phyloP scores from a whole-genome alignment of 2,797 vertebrate species.

The Atherinosoma microstoma region DNA sequence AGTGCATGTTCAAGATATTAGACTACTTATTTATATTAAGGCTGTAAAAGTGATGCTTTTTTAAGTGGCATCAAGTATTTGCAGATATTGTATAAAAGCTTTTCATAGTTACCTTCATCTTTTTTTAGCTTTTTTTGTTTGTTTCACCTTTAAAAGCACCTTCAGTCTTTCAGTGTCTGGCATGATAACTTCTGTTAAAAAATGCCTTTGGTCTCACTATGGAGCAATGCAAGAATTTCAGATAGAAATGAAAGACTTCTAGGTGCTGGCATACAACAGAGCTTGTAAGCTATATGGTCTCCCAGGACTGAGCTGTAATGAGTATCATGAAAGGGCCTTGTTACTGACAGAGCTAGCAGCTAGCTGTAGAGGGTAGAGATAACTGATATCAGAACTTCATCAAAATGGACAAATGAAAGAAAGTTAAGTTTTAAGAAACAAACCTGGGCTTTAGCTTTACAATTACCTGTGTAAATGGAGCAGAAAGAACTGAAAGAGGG shows the following conservation, averaged over 20 bases:
- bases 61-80: background rate
- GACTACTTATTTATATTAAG: background rate
- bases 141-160: background rate
- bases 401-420: conserved; percentile 27
- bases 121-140: background rate
- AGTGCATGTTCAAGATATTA: background rate
- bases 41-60: background rate
- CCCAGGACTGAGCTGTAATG: conserved; percentile 50
- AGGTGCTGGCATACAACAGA: conserved; percentile 39
- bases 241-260: conserved; percentile 49
- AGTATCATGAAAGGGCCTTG: conserved; percentile 54
- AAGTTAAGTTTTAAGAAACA: conserved; percentile 27
- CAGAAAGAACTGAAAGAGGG: conserved; percentile 49
- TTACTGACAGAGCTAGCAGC: conserved; percentile 30
- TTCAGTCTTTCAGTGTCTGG: conserved; percentile 10
- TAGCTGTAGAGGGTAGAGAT: conserved; percentile 1
- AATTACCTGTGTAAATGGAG: conserved; percentile 67
- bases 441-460: conserved; percentile 1
- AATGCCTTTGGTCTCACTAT: conserved; percentile 3
- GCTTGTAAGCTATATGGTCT: conserved; percentile 25
- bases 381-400: conserved; percentile 17
- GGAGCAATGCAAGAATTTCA: conserved; percentile 19
- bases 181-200: conserved; percentile 1
- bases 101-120: background rate
- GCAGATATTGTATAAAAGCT: background rate